These are phyloP conservation scores for Stichodactyla helianthus DNA, from an alignment of 64 coral and sea anemone species.

Conservation along the genomic window DNA sequence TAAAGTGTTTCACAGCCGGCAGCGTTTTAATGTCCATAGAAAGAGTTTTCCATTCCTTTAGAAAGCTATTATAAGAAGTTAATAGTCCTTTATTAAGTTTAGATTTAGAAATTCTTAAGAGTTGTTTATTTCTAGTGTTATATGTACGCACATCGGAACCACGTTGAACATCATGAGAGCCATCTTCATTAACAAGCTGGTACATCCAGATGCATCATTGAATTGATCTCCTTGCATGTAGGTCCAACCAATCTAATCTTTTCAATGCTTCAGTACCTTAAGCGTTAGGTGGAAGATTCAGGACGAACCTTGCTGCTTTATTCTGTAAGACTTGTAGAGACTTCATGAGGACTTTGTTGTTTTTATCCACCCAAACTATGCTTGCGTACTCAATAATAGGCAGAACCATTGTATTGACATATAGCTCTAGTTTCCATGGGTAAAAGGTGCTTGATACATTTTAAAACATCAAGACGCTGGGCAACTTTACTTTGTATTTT, in stretches of 20 bases:
- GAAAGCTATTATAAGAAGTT: not conserved
- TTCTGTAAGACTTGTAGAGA: not conserved
- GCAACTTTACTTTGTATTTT: no score
- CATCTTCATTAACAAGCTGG: not conserved
- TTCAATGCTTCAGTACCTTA: constrained; percentile 24
- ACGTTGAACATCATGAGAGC: not conserved
- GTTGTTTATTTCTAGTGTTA: not conserved
- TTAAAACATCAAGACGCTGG: not conserved
- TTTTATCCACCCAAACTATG: not conserved
- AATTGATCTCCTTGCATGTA: constrained; percentile 25
- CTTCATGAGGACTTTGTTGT: not conserved
- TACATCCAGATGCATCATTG: constrained; percentile 4
- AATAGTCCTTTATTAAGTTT: not conserved
- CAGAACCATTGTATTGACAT: not conserved
- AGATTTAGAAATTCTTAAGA: not conserved
- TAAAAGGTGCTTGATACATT: not conserved
- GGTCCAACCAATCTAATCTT: constrained; percentile 5
- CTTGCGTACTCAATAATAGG: not conserved
- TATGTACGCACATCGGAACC: not conserved
- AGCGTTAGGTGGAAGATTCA: constrained; percentile 10
- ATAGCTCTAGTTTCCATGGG: not conserved
- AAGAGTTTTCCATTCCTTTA: not conserved
- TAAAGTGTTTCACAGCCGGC: not conserved
- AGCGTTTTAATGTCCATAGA: not conserved
- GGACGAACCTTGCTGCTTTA: not conserved